Percentiles rank a stretch among this genome's conserved stretches.
Evolutionary conservation across 2,797 vertebrate species (phyloP).

Genomic region (Phataginus tetradactyla): DNA sequence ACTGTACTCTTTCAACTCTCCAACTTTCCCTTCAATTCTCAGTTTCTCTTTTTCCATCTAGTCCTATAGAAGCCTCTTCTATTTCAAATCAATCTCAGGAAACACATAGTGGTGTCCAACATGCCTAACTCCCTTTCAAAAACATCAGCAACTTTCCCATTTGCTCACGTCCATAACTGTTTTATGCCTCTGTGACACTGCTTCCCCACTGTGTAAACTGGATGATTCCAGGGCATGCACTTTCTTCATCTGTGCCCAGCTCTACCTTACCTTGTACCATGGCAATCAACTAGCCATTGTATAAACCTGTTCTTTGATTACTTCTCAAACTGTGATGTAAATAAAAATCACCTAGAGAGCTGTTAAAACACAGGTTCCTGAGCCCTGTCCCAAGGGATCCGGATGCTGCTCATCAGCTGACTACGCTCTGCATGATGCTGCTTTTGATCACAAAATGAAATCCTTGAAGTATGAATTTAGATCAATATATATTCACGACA

Average conservation of each 20-base stretch:
- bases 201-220: background rate
- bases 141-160: background rate
- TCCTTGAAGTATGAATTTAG: background rate
- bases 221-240: background rate
- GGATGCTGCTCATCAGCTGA: background rate
- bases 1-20: conserved; percentile 7
- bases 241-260: background rate
- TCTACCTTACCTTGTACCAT: background rate
- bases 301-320: background rate
- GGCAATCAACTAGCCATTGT: background rate
- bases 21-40: background rate
- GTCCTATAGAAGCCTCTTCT: background rate
- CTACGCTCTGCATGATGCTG: conserved; percentile 3
- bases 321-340: background rate
- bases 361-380: conserved; percentile 18
- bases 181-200: background rate
- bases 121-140: background rate
- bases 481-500: conserved; percentile 18
- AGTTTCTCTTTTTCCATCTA: conserved; percentile 13
- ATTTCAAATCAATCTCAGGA: conserved; percentile 6
- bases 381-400: background rate
- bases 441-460: conserved; percentile 46
- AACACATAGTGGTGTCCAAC: background rate
- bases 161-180: background rate
- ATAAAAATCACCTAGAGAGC: conserved; percentile 4